Evolutionary conservation across 2,888 invertebrate species (phyloP).

Genomic region (Caenorhabditis imperialis): DNA sequence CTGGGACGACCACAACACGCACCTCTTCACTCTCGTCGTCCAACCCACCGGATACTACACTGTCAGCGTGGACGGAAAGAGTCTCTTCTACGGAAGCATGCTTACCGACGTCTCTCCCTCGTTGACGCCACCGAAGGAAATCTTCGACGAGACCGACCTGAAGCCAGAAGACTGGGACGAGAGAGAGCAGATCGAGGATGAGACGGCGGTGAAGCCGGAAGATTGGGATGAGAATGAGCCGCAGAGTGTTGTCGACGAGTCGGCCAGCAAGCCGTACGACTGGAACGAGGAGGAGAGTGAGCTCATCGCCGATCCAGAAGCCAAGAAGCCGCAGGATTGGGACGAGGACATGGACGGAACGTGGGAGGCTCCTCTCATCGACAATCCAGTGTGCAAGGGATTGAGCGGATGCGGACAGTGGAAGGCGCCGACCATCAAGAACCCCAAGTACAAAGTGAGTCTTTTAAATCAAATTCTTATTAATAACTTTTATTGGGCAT

Average conservation of each 20-base stretch:
- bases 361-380: slow-evolving; percentile 89
- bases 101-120: slow-evolving; percentile 82
- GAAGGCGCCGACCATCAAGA: slow-evolving; percentile 83
- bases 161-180: slow-evolving; percentile 97
- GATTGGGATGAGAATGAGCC: slow-evolving; percentile 91
- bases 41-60: slow-evolving; percentile 87
- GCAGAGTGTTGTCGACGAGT: slow-evolving; percentile 84
- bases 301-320: slow-evolving; percentile 87
- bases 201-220: slow-evolving; percentile 86
- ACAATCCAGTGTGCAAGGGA: slow-evolving; percentile 75
- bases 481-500: background rate
- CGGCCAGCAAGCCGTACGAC: slow-evolving; percentile 72
- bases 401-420: slow-evolving; percentile 93
- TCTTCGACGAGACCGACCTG: slow-evolving; percentile 89
- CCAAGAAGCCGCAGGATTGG: slow-evolving; percentile 93
- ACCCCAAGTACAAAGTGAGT: slow-evolving; percentile 81
- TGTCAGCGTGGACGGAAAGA: slow-evolving; percentile 86
- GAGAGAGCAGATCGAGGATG: slow-evolving; percentile 79
- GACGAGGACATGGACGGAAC: slow-evolving; percentile 98
- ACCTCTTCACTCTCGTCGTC: slow-evolving; percentile 87
- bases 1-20: slow-evolving; percentile 91
- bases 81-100: slow-evolving; percentile 68
- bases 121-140: slow-evolving; percentile 93
- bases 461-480: background rate
- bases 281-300: slow-evolving; percentile 88